Percentiles rank a stretch among this genome's conserved stretches.
These are phyloP conservation scores for Erebia palarica DNA, from an alignment of 2,888 invertebrate species.

Conservation along the genomic window DNA sequence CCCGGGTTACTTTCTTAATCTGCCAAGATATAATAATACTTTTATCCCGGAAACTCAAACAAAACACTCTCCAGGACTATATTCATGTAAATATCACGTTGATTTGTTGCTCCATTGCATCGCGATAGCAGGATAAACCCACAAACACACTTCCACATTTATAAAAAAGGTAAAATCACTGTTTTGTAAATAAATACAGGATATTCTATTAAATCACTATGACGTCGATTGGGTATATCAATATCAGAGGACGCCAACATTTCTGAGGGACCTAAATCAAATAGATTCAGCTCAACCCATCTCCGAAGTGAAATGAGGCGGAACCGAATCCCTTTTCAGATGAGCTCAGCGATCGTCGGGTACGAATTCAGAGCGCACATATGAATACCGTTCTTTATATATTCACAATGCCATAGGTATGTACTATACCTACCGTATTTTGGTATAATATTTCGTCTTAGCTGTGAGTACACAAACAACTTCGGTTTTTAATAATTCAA, in stretches of 20 bases:
- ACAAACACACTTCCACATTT: too few relatives aligned
- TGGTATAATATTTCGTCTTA: background rate
- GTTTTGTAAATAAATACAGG: background rate
- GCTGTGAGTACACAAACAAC: background rate
- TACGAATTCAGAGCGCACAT: background rate
- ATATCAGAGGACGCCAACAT: constrained; percentile 7
- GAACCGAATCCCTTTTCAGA: constrained; percentile 38
- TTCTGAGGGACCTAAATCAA: constrained; percentile 33
- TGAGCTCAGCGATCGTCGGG: constrained; percentile 29
- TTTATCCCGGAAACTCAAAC: too few relatives aligned
- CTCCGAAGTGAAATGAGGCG: constrained; percentile 37
- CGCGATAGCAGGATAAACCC: too few relatives aligned
- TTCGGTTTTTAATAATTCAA: too few relatives aligned
- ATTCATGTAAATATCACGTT: too few relatives aligned
- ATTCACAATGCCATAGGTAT: background rate
- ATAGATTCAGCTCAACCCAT: constrained; percentile 32
- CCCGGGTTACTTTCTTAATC: too few relatives aligned
- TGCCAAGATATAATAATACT: too few relatives aligned
- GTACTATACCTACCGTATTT: background rate
- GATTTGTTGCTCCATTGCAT: too few relatives aligned
- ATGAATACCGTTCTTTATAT: constrained; percentile 3
- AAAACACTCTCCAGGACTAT: too few relatives aligned
- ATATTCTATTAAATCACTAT: constrained; percentile 1
- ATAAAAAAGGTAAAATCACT: too few relatives aligned
- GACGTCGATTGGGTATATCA: constrained; percentile 11